Base-by-base conservation (phyloP, 2,113 vertebrate genomes). In the Taxidea taxus region DNA sequence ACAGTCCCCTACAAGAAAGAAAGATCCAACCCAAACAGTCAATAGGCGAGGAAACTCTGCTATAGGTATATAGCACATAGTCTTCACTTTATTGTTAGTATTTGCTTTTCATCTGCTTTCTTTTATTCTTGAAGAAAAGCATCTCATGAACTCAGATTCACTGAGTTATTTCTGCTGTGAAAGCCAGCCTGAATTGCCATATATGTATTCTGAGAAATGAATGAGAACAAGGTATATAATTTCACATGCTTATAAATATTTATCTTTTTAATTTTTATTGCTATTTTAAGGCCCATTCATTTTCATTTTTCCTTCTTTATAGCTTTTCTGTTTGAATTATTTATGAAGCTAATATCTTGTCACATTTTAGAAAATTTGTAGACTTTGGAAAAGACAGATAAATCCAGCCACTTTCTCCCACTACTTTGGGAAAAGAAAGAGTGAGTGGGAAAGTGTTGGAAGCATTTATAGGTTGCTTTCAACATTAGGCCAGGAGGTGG, bases 231-330 rank as follows among this genome's bases (percentile, higher is more conserved):
- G 25, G 4, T 66, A 31, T 58, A 70, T 77, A 82, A 81, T 91
- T 87, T 78, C 47, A 85, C 37, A 88, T 34, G 20, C 8, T 89
- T 87, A 75, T 62, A 51, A 60, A 49, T 39, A 58, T 66, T 88
- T 49, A 85, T 58, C 8, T 88, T 97, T 97, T 94, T 81, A 75
- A 54, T 68, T 92, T 91, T 16, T 84, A 9, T 92, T 90, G 29
- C 16, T 31, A 0, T 85, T 16, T 87, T 42, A 88, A 96, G 58
- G 6, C 18, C 25, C 11, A 66, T 56, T 47, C 12, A 56, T 62
- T 93, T 94, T 23, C 56, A 25, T 64, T 85, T 96, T 92, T 6
- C 15, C 2, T 84, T 87, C 21, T 86, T 0, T 39, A 10, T 80
- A 60, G 11, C 7, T 77, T 90, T 89, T n/a, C 62, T 56, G 1